phyloP scores from a whole-genome alignment of 2,113 vertebrate species.

The Neotoma lepida region DNA sequence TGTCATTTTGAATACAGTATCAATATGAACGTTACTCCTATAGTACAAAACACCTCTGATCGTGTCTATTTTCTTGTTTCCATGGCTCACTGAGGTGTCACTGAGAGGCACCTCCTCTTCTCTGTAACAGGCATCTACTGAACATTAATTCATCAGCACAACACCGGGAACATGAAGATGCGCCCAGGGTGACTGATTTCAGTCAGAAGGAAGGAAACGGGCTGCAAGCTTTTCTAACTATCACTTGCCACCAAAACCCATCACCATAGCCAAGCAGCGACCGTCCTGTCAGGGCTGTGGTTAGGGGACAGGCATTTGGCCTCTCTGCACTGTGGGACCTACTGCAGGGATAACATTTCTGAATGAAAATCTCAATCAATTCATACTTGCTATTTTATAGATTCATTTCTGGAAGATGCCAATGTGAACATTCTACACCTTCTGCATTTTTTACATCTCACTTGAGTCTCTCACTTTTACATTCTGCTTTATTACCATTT shows the following conservation, averaged over 20 bases:
- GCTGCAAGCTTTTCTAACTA: constrained; percentile 1
- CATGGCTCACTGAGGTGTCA: constrained; percentile 56
- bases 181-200: background rate
- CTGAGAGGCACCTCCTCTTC: background rate
- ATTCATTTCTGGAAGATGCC: constrained; percentile 66
- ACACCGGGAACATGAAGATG: background rate
- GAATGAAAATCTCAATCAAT: constrained; percentile 42
- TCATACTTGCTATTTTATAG: constrained; percentile 59
- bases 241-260: background rate
- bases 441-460: constrained; percentile 73
- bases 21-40: constrained; percentile 40
- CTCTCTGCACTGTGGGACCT: background rate
- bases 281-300: too few species aligned
- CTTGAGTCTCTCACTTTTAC: constrained; percentile 68
- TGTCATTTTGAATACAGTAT: background rate
- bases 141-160: constrained; percentile 56
- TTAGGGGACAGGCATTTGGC: background rate
- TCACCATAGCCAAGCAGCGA: background rate
- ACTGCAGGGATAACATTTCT: background rate
- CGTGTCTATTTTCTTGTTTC: constrained; percentile 37
- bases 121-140: constrained; percentile 40
- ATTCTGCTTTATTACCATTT: constrained; percentile 75
- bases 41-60: constrained; percentile 40
- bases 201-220: constrained; percentile 20
- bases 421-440: constrained; percentile 62